Conservation (phyloP, 2,888 invertebrate species). For the Omphaloscelis lunosa region DNA sequence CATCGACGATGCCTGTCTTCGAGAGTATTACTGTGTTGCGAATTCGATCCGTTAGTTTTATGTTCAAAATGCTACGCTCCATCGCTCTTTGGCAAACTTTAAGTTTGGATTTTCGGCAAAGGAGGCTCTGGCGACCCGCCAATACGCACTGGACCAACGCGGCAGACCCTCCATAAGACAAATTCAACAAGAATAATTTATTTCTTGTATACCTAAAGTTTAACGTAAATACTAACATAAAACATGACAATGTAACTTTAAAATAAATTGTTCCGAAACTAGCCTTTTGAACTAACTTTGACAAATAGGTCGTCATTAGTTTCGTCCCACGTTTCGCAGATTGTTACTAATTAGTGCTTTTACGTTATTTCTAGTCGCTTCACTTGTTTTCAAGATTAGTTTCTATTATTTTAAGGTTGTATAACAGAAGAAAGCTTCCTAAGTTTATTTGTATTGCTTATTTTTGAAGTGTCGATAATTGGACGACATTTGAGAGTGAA, state of each 20-base stretch:
- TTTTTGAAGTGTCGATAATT: background rate
- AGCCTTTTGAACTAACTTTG: slow-evolving; percentile 23
- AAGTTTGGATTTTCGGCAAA: too few species aligned
- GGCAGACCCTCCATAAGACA: too few species aligned
- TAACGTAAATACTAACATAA: background rate
- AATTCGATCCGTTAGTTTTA: too few species aligned
- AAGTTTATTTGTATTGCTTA: background rate
- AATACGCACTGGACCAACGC: too few species aligned
- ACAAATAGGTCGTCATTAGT: slow-evolving; percentile 50
- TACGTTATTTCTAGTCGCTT: slow-evolving; percentile 22
- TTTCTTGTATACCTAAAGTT: too few species aligned
- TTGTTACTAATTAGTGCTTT: slow-evolving; percentile 42
- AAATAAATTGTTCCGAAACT: slow-evolving; percentile 38
- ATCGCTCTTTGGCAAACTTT: too few species aligned
- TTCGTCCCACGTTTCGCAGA: slow-evolving; percentile 24
- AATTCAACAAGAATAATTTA: background rate
- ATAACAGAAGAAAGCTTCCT: too few species aligned
- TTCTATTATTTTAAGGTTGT: background rate
- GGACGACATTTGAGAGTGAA: too few species aligned
- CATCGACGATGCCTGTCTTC: too few species aligned
- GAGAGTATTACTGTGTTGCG: too few species aligned
- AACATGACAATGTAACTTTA: background rate
- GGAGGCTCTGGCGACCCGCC: too few species aligned
- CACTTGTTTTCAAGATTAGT: slow-evolving; percentile 18
- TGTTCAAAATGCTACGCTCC: too few species aligned